A percentile compares a stretch with the other conserved stretches of the same genome.
These are phyloP conservation scores for Meriones unguiculatus DNA, from an alignment of 2,113 vertebrate species.

Conservation along the genomic window DNA sequence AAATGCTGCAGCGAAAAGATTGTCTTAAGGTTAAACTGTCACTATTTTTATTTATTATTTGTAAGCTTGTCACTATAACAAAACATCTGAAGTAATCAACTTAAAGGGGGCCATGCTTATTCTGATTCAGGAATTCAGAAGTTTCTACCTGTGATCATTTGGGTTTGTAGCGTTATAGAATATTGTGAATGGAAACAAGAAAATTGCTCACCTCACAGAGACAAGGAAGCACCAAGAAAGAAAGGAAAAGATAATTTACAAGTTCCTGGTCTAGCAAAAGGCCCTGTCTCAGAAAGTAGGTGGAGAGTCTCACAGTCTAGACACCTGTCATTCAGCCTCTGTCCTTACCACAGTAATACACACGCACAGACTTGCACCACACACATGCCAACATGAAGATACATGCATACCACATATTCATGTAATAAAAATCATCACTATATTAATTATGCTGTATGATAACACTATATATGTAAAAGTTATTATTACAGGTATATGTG, in stretches of 20 bases:
- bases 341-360: not conserved
- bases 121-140: not conserved
- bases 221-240: not conserved
- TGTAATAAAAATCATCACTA: not conserved
- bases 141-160: not conserved
- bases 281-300: not conserved
- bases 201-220: not conserved
- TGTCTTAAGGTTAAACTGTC: not conserved
- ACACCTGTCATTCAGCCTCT: not conserved
- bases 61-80: not conserved
- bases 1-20: not conserved
- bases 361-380: not conserved
- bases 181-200: too few relatives aligned
- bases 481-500: not conserved
- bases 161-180: not conserved
- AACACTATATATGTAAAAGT: not conserved
- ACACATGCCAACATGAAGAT: not conserved
- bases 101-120: not conserved
- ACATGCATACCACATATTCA: not conserved
- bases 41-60: not conserved
- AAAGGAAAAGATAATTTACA: not conserved
- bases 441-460: not conserved
- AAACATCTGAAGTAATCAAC: not conserved
- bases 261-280: not conserved
- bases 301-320: not conserved